Conservation (phyloP, 1,140 invertebrate species). For the Cheumatopsyche charites region DNA sequence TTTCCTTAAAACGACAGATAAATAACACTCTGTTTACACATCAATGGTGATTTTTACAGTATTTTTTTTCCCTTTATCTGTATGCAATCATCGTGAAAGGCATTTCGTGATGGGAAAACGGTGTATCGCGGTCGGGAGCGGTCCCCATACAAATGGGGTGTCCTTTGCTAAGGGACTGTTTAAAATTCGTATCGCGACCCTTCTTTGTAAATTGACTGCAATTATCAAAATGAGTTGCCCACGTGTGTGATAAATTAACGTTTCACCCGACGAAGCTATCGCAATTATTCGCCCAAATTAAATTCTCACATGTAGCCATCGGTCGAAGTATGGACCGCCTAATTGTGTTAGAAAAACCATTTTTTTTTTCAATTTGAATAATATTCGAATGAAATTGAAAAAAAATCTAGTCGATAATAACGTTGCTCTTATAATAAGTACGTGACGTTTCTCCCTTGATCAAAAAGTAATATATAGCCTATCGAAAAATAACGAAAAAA, state of each 20-base stretch:
- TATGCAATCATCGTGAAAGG: too few species aligned
- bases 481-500: not conserved
- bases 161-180: constrained; percentile 29
- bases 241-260: constrained; percentile 33
- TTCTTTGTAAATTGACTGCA: constrained; percentile 46
- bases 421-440: not conserved
- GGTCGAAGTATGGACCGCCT: too few species aligned
- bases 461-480: not conserved
- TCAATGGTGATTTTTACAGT: too few species aligned
- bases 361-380: too few species aligned
- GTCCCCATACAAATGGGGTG: not conserved
- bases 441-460: not conserved
- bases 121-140: too few species aligned
- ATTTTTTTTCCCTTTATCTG: too few species aligned
- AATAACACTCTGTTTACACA: too few species aligned
- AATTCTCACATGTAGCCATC: constrained; percentile 6
- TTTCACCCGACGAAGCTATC: constrained; percentile 18
- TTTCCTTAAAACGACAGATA: too few species aligned
- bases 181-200: constrained; percentile 35
- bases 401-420: too few species aligned
- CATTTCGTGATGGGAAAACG: too few species aligned
- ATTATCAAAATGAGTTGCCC: constrained; percentile 42
- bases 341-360: too few species aligned
- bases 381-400: too few species aligned
- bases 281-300: constrained; percentile 29